Evolutionary conservation across 2,888 invertebrate genomes (phyloP).

Genomic region (Carterocephalus palaemon): DNA sequence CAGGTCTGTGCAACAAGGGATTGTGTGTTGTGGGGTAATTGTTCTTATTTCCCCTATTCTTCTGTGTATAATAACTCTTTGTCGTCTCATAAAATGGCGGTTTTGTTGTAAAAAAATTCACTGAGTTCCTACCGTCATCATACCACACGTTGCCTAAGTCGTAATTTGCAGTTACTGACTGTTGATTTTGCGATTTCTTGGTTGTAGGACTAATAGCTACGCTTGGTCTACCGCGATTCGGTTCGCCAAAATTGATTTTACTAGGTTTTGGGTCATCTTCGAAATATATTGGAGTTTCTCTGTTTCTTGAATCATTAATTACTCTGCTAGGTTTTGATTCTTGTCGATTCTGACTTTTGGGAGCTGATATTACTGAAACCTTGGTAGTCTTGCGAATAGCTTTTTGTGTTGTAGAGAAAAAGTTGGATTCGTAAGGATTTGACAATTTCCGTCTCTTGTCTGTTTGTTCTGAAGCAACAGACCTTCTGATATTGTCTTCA

Average conservation of each 20-base stretch:
- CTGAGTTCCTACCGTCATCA: conserved; percentile 23
- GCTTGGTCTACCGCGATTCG: conserved; percentile 15
- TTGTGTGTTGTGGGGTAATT: conserved; percentile 36
- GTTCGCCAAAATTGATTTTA: conserved; percentile 11
- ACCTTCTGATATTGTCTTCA: conserved; percentile 25
- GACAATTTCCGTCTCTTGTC: conserved; percentile 15
- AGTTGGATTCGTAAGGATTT: background rate
- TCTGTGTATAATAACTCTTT: conserved; percentile 6
- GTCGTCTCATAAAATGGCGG: conserved; percentile 16
- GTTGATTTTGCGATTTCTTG: conserved; percentile 4
- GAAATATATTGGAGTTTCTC: background rate
- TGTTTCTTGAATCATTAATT: background rate
- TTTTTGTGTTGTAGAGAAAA: conserved; percentile 34
- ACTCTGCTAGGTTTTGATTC: background rate
- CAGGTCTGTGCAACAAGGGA: conserved; percentile 46
- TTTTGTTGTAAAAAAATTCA: conserved; percentile 24
- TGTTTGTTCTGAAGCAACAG: conserved; percentile 24
- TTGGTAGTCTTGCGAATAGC: conserved; percentile 34
- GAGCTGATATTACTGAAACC: too few species aligned
- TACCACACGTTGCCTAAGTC: background rate
- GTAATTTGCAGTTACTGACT: background rate
- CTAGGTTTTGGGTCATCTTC: conserved; percentile 1
- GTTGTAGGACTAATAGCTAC: background rate
- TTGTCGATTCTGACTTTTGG: conserved; percentile 2
- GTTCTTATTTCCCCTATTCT: conserved; percentile 19